phyloP scores from a whole-genome alignment of 2,888 invertebrate genomes.

The Philereme transversata region DNA sequence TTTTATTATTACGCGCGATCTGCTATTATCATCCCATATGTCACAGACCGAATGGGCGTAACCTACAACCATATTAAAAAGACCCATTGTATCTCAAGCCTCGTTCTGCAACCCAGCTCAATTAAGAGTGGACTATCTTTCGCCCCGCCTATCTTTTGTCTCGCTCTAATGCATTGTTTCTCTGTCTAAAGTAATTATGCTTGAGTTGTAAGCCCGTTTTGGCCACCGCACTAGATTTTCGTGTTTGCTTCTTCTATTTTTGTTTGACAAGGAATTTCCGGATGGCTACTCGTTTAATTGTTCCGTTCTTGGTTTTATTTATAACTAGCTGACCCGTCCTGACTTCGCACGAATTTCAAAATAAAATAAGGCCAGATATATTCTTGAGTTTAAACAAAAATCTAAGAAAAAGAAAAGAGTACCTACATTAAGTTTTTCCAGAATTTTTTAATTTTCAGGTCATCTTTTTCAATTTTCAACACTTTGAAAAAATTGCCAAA shows the following conservation, averaged over 20 bases:
- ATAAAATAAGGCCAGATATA: no score
- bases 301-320: constrained; percentile 24
- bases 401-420: no score
- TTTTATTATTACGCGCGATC: constrained; percentile 67
- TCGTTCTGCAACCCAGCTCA: constrained; percentile 34
- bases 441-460: no score
- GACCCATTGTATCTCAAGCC: constrained; percentile 29
- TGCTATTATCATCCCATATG: constrained; percentile 75
- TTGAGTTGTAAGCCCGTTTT: constrained; percentile 35
- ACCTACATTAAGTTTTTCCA: no score
- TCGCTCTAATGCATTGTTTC: constrained; percentile 32
- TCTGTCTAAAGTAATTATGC: constrained; percentile 37
- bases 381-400: no score
- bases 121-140: constrained; percentile 35
- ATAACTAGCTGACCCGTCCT: background rate
- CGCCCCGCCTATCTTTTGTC: constrained; percentile 30
- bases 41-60: constrained; percentile 69
- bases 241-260: constrained; percentile 43
- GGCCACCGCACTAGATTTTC: constrained; percentile 44
- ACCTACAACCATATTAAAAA: constrained; percentile 45
- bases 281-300: constrained; percentile 34
- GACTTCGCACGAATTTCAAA: no score
- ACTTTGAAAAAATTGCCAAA: no score
- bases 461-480: no score
- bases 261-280: constrained; percentile 43